phyloP scores from a whole-genome alignment of 2,113 vertebrate genomes.

The Lagopus leucura region DNA sequence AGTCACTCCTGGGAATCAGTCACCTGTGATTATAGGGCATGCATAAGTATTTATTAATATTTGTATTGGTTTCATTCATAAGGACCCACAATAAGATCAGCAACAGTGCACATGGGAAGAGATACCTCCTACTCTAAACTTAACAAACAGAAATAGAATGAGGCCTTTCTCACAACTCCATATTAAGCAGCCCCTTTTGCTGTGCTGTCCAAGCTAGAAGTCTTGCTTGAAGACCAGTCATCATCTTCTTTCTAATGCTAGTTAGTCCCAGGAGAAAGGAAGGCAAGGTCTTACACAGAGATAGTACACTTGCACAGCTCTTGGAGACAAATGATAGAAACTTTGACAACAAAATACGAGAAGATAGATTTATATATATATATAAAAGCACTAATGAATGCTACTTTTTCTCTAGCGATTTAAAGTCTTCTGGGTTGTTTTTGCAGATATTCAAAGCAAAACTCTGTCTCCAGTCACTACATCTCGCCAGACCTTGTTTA shows the following conservation, averaged over 20 bases:
- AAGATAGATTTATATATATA: not conserved
- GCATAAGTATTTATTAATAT: not conserved
- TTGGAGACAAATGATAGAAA: not conserved
- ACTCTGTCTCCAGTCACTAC: not conserved
- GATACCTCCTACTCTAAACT: not conserved
- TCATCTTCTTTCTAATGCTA: not conserved
- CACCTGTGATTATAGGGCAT: not conserved
- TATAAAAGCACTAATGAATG: rapidly evolving
- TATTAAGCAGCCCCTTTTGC: not conserved
- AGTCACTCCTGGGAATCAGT: not conserved
- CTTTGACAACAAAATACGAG: not conserved
- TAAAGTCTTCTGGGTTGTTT: not conserved
- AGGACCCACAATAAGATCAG: not conserved
- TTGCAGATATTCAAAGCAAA: not conserved
- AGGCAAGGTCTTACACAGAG: not conserved
- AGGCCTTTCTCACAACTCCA: not conserved
- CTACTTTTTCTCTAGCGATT: not conserved
- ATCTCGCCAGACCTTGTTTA: not conserved
- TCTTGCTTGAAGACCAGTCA: not conserved
- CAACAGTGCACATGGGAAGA: not conserved
- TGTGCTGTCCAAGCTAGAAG: not conserved
- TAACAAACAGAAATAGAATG: not conserved
- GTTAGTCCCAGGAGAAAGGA: not conserved
- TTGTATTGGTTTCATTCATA: rapidly evolving
- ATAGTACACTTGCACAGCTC: not conserved